Evolutionary conservation across 2,113 vertebrate species (phyloP).

Genomic region (Riparia riparia): DNA sequence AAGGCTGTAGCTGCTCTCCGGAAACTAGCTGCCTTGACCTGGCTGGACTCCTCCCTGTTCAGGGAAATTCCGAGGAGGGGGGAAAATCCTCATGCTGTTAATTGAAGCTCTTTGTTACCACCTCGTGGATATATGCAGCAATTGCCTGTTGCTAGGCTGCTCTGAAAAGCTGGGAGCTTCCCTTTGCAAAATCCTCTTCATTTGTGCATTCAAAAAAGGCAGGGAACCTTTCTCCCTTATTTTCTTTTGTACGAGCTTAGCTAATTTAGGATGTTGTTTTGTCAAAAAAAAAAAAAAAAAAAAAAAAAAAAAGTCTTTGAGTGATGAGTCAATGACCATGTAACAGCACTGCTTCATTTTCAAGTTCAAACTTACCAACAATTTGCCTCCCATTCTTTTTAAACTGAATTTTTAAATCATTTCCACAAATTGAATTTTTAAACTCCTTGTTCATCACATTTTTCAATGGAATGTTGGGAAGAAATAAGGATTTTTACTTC

Average conservation of each 20-base stretch:
- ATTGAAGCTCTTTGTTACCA: constrained; percentile 53
- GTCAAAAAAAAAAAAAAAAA: not conserved
- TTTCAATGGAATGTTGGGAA: not conserved
- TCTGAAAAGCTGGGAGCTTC: not conserved
- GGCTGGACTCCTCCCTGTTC: not conserved
- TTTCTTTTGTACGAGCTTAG: not conserved
- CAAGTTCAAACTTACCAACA: not conserved
- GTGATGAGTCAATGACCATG: not conserved
- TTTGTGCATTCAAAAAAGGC: not conserved
- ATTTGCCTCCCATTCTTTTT: not conserved
- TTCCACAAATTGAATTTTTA: constrained; percentile 2
- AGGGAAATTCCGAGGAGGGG: not conserved
- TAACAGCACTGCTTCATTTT: not conserved
- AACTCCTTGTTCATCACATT: not conserved
- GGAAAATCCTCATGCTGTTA: not conserved
- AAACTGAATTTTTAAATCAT: not conserved
- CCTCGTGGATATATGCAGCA: constrained; percentile 43
- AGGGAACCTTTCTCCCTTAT: not conserved
- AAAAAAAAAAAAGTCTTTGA: not conserved
- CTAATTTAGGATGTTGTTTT: not conserved
- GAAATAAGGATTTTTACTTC: not conserved
- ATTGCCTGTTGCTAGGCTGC: not conserved
- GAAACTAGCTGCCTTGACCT: not conserved
- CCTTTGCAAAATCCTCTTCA: not conserved
- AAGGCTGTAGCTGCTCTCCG: not conserved